Base-by-base conservation (phyloP, 2,797 vertebrate genomes). In the Macropodus opercularis region DNA sequence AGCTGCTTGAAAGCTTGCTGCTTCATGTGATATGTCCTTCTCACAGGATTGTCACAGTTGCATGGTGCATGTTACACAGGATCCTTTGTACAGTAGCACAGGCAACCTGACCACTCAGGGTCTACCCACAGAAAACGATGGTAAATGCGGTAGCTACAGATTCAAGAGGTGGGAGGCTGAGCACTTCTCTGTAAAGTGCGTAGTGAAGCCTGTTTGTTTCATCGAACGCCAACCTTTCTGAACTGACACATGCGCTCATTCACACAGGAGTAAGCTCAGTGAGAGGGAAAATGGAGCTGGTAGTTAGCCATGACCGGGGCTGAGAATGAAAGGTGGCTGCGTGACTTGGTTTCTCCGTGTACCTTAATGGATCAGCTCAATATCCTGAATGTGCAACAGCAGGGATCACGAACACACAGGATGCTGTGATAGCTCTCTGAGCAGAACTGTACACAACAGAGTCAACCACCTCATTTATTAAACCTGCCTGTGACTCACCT, bases 181-280 rank as follows among this genome's bases (percentile, higher is more conserved):
- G 63, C 63, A 48, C 12, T 62, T 63, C 55, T 66, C 67, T 53
- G 41, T 13, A 3, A 48, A 63, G 65, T 63, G 58, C 61, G 71
- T 70, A 79, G 26, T 36, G 40, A 57, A 6, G 21, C 32, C 42
- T 46, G 40, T 79, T 77, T 71, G 52, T 83, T 72, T 81, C 59
- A 79, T 86, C 80, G 75, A 62, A 43, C 40, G 42, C 50, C 57
- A 56, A 50, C 63, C 44, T 69, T 49, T 65, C 38, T 43, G 63
- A 67, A 51, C 38, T 47, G 48, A 36, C 59, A 46, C 65, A 41
- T 11, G 21, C 57, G 73, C 53, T 63, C 31, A 68, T 62, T 64
- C 46, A 63, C 39, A 51, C 59, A 52, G 64, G 40, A 55, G 63
- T 52, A 35, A 63, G 48, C 59, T 34, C 10, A 56, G 61, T 1